Percentiles rank a stretch among this genome's conserved stretches.
These are phyloP conservation scores for Lagenorhynchus albirostris DNA, from an alignment of 2,113 vertebrate species.

Conservation along the genomic window DNA sequence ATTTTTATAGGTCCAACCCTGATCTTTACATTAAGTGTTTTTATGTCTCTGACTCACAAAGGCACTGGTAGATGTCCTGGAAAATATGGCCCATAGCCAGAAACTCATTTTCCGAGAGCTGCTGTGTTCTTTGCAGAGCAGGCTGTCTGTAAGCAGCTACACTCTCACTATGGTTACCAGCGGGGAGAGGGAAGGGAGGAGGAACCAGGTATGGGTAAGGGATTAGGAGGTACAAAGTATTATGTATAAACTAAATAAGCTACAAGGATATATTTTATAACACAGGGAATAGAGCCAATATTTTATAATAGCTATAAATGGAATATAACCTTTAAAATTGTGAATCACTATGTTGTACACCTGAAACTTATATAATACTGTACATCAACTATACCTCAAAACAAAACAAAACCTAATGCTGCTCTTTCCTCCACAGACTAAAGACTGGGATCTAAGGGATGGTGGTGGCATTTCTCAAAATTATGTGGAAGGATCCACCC, in stretches of 20 bases:
- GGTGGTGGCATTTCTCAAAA: background rate
- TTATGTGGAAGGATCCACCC: background rate
- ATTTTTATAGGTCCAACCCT: background rate
- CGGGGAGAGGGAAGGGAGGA: background rate
- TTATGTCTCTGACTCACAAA: background rate
- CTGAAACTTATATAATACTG: background rate
- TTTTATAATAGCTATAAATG: background rate
- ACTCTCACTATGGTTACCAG: background rate
- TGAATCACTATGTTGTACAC: background rate
- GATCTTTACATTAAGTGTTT: background rate
- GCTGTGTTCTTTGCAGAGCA: background rate
- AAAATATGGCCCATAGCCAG: background rate
- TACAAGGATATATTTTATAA: background rate
- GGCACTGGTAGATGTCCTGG: too few relatives aligned
- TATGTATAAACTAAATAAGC: background rate
- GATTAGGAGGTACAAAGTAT: background rate
- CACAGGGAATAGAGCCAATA: background rate
- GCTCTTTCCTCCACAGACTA: background rate
- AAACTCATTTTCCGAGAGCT: background rate
- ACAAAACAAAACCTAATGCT: too few relatives aligned
- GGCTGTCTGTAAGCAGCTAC: background rate
- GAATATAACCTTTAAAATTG: background rate
- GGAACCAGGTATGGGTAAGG: background rate
- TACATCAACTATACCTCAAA: too few relatives aligned
- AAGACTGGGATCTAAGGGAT: too few relatives aligned